These are phyloP conservation scores for Epinotia ramella DNA, from an alignment of 2,888 invertebrate genomes.

Conservation along the genomic window DNA sequence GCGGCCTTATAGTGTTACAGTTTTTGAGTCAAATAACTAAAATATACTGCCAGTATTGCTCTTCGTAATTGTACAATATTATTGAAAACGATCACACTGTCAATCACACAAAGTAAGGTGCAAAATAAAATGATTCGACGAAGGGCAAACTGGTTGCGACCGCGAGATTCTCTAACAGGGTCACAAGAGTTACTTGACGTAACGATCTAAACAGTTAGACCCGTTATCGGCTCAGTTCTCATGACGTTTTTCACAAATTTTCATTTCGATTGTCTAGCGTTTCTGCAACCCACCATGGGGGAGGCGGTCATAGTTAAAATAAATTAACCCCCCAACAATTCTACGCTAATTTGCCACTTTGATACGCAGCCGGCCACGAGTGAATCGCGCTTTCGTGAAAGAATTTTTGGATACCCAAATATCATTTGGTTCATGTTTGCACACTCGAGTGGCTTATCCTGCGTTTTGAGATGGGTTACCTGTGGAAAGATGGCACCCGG, in stretches of 20 bases:
- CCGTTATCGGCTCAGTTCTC: conserved; percentile 59
- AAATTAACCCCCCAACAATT: neutral
- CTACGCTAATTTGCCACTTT: neutral
- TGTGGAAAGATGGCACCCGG: no score
- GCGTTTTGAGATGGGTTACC: no score
- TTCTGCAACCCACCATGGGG: neutral
- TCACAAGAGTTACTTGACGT: conserved; percentile 27
- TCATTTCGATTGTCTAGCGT: conserved; percentile 60
- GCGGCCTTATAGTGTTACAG: no score
- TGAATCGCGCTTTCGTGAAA: neutral
- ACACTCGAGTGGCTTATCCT: no score
- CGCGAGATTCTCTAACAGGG: conserved; percentile 20
- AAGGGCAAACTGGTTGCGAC: conserved; percentile 16
- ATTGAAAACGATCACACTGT: neutral
- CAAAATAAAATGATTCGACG: neutral
- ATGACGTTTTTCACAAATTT: conserved; percentile 60
- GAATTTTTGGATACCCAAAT: neutral
- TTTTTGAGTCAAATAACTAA: no score
- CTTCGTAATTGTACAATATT: neutral
- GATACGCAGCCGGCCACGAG: neutral
- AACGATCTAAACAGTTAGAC: conserved; percentile 34
- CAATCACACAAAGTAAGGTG: neutral
- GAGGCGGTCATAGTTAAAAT: neutral
- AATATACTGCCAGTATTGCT: neutral
- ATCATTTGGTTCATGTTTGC: no score